Evolutionary conservation across 2,797 vertebrate genomes (phyloP).

Genomic region (Clarias platycephalus): DNA sequence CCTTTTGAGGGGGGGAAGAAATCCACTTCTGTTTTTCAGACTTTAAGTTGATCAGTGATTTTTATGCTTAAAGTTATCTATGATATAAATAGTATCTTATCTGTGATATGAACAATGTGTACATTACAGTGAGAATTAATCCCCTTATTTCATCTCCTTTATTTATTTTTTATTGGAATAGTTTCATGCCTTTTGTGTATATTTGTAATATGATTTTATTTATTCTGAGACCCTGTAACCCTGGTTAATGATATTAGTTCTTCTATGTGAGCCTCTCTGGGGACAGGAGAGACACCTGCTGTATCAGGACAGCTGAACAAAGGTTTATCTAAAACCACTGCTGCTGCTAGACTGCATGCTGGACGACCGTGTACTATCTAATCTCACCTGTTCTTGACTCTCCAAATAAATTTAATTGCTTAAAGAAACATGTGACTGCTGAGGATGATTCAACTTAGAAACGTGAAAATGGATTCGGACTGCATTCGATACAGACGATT

Average conservation of each 20-base stretch:
- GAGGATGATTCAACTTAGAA: too few species aligned
- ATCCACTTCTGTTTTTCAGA: background rate
- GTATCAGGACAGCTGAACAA: conserved; percentile 1
- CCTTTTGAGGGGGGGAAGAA: background rate
- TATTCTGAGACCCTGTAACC: background rate
- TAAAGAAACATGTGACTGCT: too few species aligned
- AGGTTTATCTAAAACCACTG: background rate
- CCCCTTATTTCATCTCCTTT: background rate
- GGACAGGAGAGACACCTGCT: background rate
- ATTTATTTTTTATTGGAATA: too few species aligned
- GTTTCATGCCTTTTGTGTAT: background rate
- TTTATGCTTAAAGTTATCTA: background rate
- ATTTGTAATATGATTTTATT: background rate
- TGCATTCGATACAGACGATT: too few species aligned
- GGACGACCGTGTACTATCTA: background rate
- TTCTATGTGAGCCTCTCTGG: background rate
- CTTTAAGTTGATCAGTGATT: background rate
- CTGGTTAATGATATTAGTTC: background rate
- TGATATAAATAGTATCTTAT: too few species aligned
- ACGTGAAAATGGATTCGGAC: too few species aligned
- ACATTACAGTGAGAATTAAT: background rate
- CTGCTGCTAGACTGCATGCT: background rate
- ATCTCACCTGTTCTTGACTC: background rate
- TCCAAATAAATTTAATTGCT: too few species aligned
- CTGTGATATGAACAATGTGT: background rate